A percentile compares a stretch with the other conserved stretches of the same genome.
Conservation (phyloP, 92 coral and sea anemone genomes). For the Blastomussa wellsi region DNA sequence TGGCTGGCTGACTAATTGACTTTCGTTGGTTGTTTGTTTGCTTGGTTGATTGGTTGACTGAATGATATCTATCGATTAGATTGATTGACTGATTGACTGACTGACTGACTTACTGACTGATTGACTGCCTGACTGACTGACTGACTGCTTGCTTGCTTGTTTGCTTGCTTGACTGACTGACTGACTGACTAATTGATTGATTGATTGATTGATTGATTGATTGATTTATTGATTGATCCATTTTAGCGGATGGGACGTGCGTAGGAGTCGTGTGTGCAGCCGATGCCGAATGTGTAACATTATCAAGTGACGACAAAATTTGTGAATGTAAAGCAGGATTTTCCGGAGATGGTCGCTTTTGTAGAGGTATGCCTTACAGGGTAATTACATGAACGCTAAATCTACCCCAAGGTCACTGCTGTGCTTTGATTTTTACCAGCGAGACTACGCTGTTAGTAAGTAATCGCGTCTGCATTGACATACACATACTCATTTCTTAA, state of each 20-base stretch:
- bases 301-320: slow-evolving; percentile 53
- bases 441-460: too few relatives aligned
- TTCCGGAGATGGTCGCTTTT: slow-evolving; percentile 65
- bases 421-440: background rate
- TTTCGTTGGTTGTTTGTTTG: background rate
- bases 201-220: background rate
- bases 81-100: background rate
- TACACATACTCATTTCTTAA: too few relatives aligned
- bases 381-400: background rate
- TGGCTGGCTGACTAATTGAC: background rate
- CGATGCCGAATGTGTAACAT: slow-evolving; percentile 66
- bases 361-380: slow-evolving; percentile 51
- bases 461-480: too few relatives aligned
- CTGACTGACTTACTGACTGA: background rate
- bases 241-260: slow-evolving; percentile 79
- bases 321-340: slow-evolving; percentile 79
- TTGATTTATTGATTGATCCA: background rate
- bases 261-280: slow-evolving; percentile 66
- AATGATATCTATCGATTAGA: background rate
- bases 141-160: background rate
- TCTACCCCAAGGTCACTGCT: background rate
- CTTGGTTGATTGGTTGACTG: background rate
- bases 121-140: background rate
- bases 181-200: background rate
- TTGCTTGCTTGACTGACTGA: background rate